Conservation (phyloP, 2,797 vertebrate species). For the Ctenopoma kingsleyae region DNA sequence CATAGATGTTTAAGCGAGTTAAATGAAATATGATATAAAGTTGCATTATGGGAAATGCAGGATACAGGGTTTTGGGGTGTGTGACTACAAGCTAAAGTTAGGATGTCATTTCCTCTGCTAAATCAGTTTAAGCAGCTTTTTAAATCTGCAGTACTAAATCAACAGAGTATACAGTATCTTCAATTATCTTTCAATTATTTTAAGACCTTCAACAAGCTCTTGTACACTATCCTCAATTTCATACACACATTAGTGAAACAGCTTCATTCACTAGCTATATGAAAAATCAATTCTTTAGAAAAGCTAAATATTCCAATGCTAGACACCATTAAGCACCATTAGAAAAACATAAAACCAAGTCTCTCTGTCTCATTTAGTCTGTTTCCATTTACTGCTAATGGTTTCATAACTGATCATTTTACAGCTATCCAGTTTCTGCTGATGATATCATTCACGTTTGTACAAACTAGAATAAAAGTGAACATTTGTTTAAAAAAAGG, state of each 20-base stretch:
- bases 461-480: neutral
- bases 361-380: slow-evolving; percentile 21
- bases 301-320: slow-evolving; percentile 23
- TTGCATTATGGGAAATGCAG: neutral
- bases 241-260: neutral
- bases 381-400: slow-evolving; percentile 23
- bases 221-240: neutral
- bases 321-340: slow-evolving; percentile 26
- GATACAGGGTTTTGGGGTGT: neutral
- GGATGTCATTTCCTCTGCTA: neutral
- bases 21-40: neutral
- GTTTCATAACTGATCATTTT: slow-evolving; percentile 32
- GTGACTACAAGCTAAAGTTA: neutral
- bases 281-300: slow-evolving; percentile 10
- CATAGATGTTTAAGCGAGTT: neutral
- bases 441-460: slow-evolving; percentile 14
- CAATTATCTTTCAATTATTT: neutral
- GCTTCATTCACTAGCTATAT: neutral
- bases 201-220: neutral
- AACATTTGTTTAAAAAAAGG: neutral
- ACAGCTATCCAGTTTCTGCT: slow-evolving; percentile 26
- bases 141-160: neutral
- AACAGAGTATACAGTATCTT: neutral
- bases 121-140: neutral
- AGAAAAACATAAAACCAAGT: slow-evolving; percentile 19